phyloP scores from a whole-genome alignment of 2,888 invertebrate species.

The Metalampra italica region DNA sequence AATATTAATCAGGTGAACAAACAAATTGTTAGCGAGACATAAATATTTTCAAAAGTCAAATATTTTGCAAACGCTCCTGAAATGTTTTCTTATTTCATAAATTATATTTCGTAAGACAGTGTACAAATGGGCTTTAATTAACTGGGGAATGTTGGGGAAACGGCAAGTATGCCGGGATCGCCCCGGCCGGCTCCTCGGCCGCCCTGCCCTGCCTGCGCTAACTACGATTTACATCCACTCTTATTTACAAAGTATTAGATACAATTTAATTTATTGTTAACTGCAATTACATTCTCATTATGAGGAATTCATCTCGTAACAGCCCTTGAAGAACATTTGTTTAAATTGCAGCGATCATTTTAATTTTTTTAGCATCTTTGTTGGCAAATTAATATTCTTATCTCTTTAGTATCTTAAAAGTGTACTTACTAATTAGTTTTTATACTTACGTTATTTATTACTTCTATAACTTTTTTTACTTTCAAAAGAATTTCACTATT shows the following conservation, averaged over 20 bases:
- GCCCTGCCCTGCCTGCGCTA: slow-evolving; percentile 40
- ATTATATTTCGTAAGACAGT: slow-evolving; percentile 69
- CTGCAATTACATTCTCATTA: no score
- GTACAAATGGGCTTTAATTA: slow-evolving; percentile 75
- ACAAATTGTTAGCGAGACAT: slow-evolving; percentile 20
- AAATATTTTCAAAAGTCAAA: slow-evolving; percentile 38
- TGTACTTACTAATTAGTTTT: no score
- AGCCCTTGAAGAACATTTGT: no score
- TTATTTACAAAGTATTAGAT: slow-evolving; percentile 46
- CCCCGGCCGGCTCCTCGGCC: slow-evolving; percentile 27
- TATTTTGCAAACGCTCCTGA: slow-evolving; percentile 44
- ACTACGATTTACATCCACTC: slow-evolving; percentile 63
- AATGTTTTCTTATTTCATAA: slow-evolving; percentile 62
- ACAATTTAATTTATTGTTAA: slow-evolving; percentile 4
- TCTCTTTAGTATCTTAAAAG: no score
- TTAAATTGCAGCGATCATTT: no score
- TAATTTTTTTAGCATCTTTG: no score
- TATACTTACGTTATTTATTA: no score
- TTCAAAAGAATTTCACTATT: no score
- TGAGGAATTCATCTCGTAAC: no score
- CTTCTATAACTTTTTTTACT: no score
- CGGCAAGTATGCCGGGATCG: slow-evolving; percentile 64
- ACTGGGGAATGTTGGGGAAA: slow-evolving; percentile 69
- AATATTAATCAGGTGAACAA: slow-evolving; percentile 11
- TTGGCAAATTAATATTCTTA: no score